Conservation (phyloP, 2,113 vertebrate species). For the Aptenodytes patagonicus region DNA sequence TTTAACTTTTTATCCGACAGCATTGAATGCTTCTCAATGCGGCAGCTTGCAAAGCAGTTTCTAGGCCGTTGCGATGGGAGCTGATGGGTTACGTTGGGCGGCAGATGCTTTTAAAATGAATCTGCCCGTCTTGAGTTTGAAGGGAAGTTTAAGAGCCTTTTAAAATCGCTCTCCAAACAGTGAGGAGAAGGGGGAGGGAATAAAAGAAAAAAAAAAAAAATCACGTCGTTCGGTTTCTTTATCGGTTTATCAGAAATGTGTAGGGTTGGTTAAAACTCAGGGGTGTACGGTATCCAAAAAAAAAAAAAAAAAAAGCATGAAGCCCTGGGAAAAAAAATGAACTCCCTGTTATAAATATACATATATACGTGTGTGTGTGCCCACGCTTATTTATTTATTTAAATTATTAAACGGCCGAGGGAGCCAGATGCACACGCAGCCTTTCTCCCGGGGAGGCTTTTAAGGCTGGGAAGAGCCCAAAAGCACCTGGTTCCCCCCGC, state of each 20-base stretch:
- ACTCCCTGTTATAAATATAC: background rate
- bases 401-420: slow-evolving; percentile 37
- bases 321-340: background rate
- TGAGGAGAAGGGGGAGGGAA: background rate
- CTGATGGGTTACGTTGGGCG: background rate
- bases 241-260: background rate
- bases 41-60: background rate
- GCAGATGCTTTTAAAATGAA: slow-evolving; percentile 6
- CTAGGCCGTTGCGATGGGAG: background rate
- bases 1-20: background rate
- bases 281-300: background rate
- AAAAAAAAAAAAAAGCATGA: background rate
- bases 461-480: background rate
- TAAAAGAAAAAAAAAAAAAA: background rate
- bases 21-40: background rate
- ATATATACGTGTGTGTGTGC: background rate
- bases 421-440: slow-evolving; percentile 19
- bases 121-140: slow-evolving; percentile 16
- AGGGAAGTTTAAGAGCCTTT: background rate
- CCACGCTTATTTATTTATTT: slow-evolving; percentile 46
- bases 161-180: background rate
- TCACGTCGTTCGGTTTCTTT: background rate
- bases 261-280: slow-evolving; percentile 15
- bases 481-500: slow-evolving; percentile 44
- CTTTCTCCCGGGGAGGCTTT: background rate